Evolutionary conservation across 2,888 invertebrate genomes (phyloP), one percentile per base, ranked within the genome.

Genomic region (Gymnosoma rotundatum): DNA sequence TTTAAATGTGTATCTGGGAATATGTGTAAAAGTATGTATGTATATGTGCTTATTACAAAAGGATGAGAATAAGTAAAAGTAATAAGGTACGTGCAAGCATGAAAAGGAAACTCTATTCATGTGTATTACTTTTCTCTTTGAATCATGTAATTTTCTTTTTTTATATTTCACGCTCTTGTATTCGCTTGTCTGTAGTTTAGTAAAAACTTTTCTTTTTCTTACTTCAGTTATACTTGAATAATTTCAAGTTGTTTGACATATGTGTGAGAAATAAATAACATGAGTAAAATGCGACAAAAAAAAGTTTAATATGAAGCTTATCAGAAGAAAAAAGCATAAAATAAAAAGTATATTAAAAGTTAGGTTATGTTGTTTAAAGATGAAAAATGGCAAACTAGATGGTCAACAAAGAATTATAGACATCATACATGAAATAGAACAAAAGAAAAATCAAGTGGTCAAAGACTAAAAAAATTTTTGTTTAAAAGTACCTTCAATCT

Each of bases 211-310:
- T 73, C 20, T 48, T 66, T 60, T 32, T 76, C 4, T 25, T 25
- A n/a, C 60, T 73, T 32, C 76, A 73, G 80, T 76, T 76, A 61
- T 80, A 69, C 80, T 83, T 83, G 76, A 83, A 80, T 42, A 80
- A 78, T 63, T 80, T 83, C 54, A 80, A 83, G 73, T 80, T 80
- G 63, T 78, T 80, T 63, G 76, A 78, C 83, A 83, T 72, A 73
- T 78, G 80, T 76, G 73, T 72, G 79, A 72, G 66, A 83, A 75
- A 66, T 66, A 75, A 83, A 78, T 78, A 63, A 69, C 73, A 70
- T 18, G 54, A 78, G 52, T 58, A 36, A 56, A 32, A 64, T 56
- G 25, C 16, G 32, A 58, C 20, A 21, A 78, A 61, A 60, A n/a
- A 72, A 60, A 36, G 42, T 48, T 36, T 10, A 32, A 45, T 63